Base-by-base conservation (phyloP, 2,888 invertebrate species). In the Aplocera efformata region DNA sequence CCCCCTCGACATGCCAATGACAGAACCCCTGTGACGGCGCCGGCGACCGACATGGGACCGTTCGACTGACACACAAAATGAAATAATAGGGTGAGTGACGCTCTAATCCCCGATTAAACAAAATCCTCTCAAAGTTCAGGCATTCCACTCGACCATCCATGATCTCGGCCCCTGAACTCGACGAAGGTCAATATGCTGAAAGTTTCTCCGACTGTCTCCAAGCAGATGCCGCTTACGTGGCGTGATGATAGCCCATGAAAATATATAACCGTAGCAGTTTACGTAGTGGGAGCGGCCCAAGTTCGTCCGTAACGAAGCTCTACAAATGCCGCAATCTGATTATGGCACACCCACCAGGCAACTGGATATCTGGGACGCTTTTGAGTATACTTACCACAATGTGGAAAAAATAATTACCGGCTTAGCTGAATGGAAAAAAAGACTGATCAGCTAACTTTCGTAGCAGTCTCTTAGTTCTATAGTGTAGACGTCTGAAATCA, bases 241-340 rank as follows among this genome's bases (percentile, higher is more conserved):
- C 50, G 50, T 50, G 48, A 45, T 48, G 29, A 44, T 43, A 41
- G 39, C 25, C 44, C 42, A 43, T 55, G 42, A 47, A 52, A 39
- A 37, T 30, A 39, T 48, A 47, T 42, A 42, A 40, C 37, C 31
- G 42, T 39, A 42, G 27, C 42, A 48, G 50, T 50, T 72, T 63
- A 54, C 61, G 49, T 63, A 57, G 59, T 67, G 78, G 83, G 83
- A 82, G 83, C 83, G 83, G 80, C 72, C 71, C 62, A 68, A 72
- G 74, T 73, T 67, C 57, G 60, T 63, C 62, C 57, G 53, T 63
- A 58, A 58, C 54, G 86, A 86, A 86, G 84, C 82, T 75, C 77
- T 78, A 85, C 68, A 70, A 86, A 68, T 79, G 81, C 80, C 79
- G 82, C 84, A 86, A 86, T 85, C 86, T 81, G 83, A 85, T 86